Percentiles rank a stretch among this genome's conserved stretches.
Evolutionary conservation across 2,797 vertebrate genomes (phyloP).

Genomic region (Manis javanica): DNA sequence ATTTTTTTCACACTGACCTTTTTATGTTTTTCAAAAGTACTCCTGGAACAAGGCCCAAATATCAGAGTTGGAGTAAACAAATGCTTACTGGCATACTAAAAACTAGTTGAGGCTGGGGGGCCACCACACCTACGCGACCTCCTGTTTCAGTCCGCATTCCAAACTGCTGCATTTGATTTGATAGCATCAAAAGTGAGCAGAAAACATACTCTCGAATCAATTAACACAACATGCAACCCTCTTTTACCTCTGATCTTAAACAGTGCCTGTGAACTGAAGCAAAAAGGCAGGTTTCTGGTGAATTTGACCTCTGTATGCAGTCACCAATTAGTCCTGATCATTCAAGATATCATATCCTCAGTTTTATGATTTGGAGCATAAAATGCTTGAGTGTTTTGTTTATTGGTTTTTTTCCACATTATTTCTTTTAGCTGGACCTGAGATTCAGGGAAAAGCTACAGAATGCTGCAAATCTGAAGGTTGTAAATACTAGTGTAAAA

Average conservation of each 20-base stretch:
- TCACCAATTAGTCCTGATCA: slow-evolving; percentile 39
- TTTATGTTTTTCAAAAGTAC: slow-evolving; percentile 1
- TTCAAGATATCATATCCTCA: background rate
- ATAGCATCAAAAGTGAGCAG: slow-evolving; percentile 63
- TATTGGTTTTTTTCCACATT: background rate
- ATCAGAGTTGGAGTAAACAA: background rate
- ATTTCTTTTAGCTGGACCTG: background rate
- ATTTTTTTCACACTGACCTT: background rate
- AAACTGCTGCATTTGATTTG: slow-evolving; percentile 56
- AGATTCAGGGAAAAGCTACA: background rate
- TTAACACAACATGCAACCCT: slow-evolving; percentile 17
- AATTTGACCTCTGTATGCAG: slow-evolving; percentile 25
- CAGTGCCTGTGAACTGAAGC: slow-evolving; percentile 31
- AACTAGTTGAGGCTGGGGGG: background rate
- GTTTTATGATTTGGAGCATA: slow-evolving; percentile 21
- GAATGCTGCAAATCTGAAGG: background rate
- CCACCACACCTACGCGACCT: background rate
- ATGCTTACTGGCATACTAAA: background rate
- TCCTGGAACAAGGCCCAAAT: background rate
- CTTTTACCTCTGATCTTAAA: slow-evolving; percentile 58
- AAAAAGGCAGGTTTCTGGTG: background rate
- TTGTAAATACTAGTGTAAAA: background rate
- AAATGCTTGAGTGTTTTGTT: slow-evolving; percentile 26
- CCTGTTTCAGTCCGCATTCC: background rate
- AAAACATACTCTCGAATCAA: slow-evolving; percentile 54